phyloP scores from a whole-genome alignment of 2,888 invertebrate genomes.

The Alcis repandata region DNA sequence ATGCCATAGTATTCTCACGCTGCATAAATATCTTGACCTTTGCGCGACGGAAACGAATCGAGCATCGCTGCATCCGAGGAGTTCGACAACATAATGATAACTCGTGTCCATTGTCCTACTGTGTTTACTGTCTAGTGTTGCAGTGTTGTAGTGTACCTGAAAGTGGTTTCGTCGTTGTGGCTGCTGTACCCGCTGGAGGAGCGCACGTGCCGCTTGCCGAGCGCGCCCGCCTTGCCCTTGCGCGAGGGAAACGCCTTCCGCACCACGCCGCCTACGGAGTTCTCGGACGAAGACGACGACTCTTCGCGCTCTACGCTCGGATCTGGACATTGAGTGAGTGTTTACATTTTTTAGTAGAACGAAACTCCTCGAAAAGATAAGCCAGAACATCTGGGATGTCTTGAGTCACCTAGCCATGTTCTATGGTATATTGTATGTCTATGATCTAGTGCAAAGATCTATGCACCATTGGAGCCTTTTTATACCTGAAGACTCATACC shows the following conservation, averaged over 20 bases:
- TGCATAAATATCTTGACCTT: too few relatives aligned
- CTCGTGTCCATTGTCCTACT: background rate
- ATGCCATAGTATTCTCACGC: too few relatives aligned
- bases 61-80: too few relatives aligned
- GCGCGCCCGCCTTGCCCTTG: conserved; percentile 88
- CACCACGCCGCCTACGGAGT: conserved; percentile 90
- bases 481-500: background rate
- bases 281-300: conserved; percentile 92
- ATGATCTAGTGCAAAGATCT: too few relatives aligned
- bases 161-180: conserved; percentile 94
- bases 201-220: conserved; percentile 91
- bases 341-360: too few relatives aligned
- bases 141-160: conserved; percentile 84
- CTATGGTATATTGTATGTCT: too few relatives aligned
- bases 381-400: too few relatives aligned
- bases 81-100: background rate
- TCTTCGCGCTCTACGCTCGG: conserved; percentile 90
- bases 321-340: conserved; percentile 57
- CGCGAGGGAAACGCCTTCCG: conserved; percentile 90
- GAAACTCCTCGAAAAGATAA: too few relatives aligned
- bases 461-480: background rate
- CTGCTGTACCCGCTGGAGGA: conserved; percentile 94
- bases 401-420: too few relatives aligned
- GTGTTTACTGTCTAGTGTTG: background rate
- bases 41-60: too few relatives aligned